Evolutionary conservation across 2,797 vertebrate species (phyloP), one percentile per base, ranked within the genome.

Genomic region (Pangasius macronema): DNA sequence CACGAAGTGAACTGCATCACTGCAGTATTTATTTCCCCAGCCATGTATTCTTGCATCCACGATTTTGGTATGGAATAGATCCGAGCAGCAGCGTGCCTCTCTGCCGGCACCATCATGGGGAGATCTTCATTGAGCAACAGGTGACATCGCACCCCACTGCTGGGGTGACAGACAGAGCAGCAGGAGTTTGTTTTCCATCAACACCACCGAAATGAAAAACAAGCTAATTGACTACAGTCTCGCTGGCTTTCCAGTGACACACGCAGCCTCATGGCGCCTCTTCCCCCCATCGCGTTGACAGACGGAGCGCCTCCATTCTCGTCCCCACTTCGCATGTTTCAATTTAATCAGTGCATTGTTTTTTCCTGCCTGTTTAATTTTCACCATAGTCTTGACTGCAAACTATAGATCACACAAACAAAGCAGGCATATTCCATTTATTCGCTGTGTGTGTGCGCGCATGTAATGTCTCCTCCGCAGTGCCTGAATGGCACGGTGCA

Each of bases 191-290:
- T 87, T 87, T 90, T 84, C 89, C 86, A 90, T 88, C 87, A 89
- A 86, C 84, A 83, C 86, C 5, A 70, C 79, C 5, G 79, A 91
- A 90, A 88, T 90, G 88, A 89, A 83, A 89, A 84, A 85, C 79
- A 89, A 88, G 85, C 84, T 89, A 90, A 90, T 88, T 92, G 88
- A 89, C 89, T 89, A 87, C 88, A 86, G 85, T 87, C 86, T 88
- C 88, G 59, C 87, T 87, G 85, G 87, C 85, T 88, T 87, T 86
- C 77, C 55, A 86, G 82, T 46, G 27, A 63, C 73, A 67, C 72
- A 36, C 77, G 39, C 85, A 55, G 86, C 68, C 87, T 86, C 87
- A 77, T 86, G 80, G 70, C 51, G 79, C 83, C 80, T 61, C 49
- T 84, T 88, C 81, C 72, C 80, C 81, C 85, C 51, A 42, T 83